phyloP scores from a whole-genome alignment of 2,888 invertebrate genomes.

The Hoplodrina blanda region DNA sequence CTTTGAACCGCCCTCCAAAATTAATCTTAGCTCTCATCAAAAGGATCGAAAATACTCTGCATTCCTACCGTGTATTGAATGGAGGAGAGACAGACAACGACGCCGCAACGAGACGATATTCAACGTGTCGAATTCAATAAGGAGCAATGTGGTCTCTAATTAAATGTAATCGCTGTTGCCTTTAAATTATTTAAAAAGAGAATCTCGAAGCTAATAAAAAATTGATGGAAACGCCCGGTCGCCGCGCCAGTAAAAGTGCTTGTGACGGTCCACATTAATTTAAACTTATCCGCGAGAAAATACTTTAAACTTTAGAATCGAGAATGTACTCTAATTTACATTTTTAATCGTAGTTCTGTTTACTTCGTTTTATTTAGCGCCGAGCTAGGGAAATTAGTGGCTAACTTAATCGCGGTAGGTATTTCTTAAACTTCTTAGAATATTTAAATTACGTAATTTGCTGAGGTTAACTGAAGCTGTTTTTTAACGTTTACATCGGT shows the following conservation, averaged over 20 bases:
- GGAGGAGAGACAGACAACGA: conserved; percentile 66
- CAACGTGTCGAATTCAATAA: conserved; percentile 82
- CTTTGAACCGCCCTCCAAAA: conserved; percentile 87
- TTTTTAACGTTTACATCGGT: conserved; percentile 38
- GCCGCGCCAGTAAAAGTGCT: conserved; percentile 75
- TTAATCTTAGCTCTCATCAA: conserved; percentile 89
- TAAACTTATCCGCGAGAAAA: conserved; percentile 86
- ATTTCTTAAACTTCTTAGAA: conserved; percentile 54
- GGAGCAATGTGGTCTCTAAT: conserved; percentile 77
- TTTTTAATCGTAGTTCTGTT: conserved; percentile 84
- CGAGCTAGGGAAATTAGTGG: conserved; percentile 68
- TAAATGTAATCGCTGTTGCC: conserved; percentile 75
- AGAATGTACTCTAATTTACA: conserved; percentile 85
- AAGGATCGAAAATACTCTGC: conserved; percentile 85
- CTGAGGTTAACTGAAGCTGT: conserved; percentile 46
- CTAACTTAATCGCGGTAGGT: conserved; percentile 60
- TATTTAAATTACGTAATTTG: conserved; percentile 60
- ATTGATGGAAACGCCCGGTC: conserved; percentile 78
- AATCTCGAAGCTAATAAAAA: conserved; percentile 83
- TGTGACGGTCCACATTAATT: conserved; percentile 85
- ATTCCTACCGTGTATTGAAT: conserved; percentile 83
- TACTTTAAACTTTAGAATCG: conserved; percentile 85
- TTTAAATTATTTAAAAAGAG: conserved; percentile 75
- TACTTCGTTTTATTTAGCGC: conserved; percentile 77
- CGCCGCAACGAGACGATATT: conserved; percentile 75